Conservation (phyloP, 2,888 invertebrate species). For the Celastrina argiolus region DNA sequence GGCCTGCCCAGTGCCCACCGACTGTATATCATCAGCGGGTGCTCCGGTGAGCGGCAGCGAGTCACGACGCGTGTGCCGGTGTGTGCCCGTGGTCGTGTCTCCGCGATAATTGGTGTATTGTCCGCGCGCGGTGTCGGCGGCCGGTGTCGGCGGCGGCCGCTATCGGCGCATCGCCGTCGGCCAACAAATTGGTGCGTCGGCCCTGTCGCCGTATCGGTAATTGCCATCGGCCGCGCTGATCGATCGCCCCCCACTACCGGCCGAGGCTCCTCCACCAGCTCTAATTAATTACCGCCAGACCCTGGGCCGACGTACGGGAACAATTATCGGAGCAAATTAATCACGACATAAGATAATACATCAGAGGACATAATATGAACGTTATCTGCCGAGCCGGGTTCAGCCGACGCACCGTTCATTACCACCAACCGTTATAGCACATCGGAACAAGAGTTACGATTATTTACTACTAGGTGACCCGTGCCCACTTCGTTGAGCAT, state of each 20-base stretch:
- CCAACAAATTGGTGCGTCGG: slow-evolving; percentile 54
- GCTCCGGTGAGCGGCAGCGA: not conserved
- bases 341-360: slow-evolving; percentile 3
- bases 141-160: slow-evolving; percentile 47
- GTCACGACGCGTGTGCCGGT: not conserved
- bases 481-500: no score
- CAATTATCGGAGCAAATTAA: not conserved
- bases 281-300: not conserved
- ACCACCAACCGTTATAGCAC: not conserved
- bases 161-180: slow-evolving; percentile 30
- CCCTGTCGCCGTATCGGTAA: slow-evolving; percentile 37
- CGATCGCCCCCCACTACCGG: slow-evolving; percentile 23
- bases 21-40: not conserved
- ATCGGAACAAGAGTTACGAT: no score
- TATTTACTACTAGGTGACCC: no score
- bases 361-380: not conserved
- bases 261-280: not conserved
- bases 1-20: not conserved
- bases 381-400: not conserved
- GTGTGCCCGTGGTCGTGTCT: not conserved
- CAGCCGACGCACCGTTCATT: not conserved
- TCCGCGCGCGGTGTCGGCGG: slow-evolving; percentile 34
- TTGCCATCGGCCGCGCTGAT: slow-evolving; percentile 30
- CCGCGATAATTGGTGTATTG: not conserved
- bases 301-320: not conserved